Conservation (phyloP, 1,140 invertebrate genomes). For the Caenorhabditis briggsae region DNA sequence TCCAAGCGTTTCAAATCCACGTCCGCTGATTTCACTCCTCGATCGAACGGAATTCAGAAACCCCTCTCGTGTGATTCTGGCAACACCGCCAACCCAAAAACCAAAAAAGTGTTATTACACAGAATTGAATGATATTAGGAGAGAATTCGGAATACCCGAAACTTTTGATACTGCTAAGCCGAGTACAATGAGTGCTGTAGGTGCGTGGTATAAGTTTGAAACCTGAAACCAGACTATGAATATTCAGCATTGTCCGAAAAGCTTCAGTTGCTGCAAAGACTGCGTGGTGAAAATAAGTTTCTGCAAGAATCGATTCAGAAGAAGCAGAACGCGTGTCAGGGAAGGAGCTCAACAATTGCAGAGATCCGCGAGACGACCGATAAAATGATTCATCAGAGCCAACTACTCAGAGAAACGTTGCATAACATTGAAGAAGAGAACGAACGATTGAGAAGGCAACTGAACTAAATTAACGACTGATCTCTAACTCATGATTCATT, state of each 20-base stretch:
- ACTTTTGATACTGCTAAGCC: neutral
- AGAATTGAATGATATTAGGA: conserved; percentile 19
- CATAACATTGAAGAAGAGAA: neutral
- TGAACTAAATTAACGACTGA: neutral
- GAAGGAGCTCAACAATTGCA: neutral
- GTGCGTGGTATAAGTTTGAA: neutral
- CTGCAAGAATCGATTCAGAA: conserved; percentile 3
- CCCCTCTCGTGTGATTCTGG: neutral
- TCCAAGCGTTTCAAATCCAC: conserved; percentile 4
- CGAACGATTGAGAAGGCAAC: neutral
- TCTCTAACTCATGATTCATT: no score
- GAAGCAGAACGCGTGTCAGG: neutral
- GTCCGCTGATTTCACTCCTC: conserved; percentile 11
- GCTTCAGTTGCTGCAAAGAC: conserved; percentile 5
- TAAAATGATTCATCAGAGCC: neutral
- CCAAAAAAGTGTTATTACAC: conserved; percentile 36
- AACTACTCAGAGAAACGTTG: neutral
- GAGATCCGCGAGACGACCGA: neutral
- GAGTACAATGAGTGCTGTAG: conserved; percentile 25
- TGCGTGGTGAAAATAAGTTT: conserved; percentile 38
- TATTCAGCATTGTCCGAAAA: conserved; percentile 5
- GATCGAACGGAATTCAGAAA: conserved; percentile 33
- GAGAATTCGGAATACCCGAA: conserved; percentile 23
- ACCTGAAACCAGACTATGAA: neutral
- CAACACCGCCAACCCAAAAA: neutral